phyloP scores from a whole-genome alignment of 1,140 invertebrate genomes.

The Eurosta solidaginis region DNA sequence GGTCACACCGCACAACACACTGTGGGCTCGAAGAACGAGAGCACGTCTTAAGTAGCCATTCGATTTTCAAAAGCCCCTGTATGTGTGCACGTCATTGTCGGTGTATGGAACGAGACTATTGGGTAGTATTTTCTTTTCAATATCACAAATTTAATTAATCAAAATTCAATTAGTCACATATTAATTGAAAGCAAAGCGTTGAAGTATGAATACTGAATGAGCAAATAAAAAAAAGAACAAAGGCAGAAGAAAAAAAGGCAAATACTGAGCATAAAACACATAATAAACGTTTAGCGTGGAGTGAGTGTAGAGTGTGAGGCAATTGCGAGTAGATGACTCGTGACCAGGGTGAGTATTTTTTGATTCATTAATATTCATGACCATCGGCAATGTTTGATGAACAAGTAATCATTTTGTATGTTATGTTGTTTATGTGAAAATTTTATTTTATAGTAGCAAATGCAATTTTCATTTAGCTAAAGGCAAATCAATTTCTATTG shows the following conservation, averaged over 20 bases:
- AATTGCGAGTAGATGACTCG: too few species aligned
- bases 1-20: too few species aligned
- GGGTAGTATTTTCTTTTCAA: background rate
- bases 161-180: background rate
- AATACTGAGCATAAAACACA: too few species aligned
- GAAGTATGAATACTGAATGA: background rate
- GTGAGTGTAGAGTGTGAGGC: too few species aligned
- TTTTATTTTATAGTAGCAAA: background rate
- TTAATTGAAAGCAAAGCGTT: slow-evolving; percentile 7
- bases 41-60: background rate
- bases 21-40: too few species aligned
- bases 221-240: background rate
- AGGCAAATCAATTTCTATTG: background rate
- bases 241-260: background rate
- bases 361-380: slow-evolving; percentile 12
- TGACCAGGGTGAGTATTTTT: background rate
- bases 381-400: background rate
- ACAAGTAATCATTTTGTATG: too few species aligned
- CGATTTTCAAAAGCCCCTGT: too few species aligned
- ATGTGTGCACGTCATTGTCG: background rate
- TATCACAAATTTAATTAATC: background rate
- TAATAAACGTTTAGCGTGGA: too few species aligned
- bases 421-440: background rate
- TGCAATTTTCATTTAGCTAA: background rate
- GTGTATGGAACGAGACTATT: background rate